Evolutionary conservation across 2,888 invertebrate species (phyloP).

Genomic region (Scrobipalpa atriplicella): DNA sequence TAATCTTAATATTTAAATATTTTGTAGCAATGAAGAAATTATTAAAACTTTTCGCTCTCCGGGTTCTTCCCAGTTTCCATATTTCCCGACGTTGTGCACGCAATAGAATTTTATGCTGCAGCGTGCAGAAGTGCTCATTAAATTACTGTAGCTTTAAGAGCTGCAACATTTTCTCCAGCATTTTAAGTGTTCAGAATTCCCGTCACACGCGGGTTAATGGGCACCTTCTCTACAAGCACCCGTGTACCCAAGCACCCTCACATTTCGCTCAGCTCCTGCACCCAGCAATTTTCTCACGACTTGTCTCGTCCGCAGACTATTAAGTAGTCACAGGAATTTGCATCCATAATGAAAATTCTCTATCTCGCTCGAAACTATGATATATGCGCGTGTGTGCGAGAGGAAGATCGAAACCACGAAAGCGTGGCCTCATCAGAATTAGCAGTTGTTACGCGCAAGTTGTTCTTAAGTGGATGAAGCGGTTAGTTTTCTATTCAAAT

Average conservation of each 20-base stretch:
- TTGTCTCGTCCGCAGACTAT: conserved; percentile 58
- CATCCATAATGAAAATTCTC: conserved; percentile 57
- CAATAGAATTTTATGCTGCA: conserved; percentile 10
- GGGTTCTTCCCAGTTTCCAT: not conserved
- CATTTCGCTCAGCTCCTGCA: conserved; percentile 37
- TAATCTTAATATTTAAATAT: not conserved
- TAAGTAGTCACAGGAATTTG: conserved; percentile 68
- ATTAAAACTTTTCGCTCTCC: not conserved
- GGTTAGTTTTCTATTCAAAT: conserved; percentile 26
- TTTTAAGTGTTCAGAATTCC: conserved; percentile 21
- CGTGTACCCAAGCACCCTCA: conserved; percentile 4
- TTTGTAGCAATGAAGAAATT: not conserved
- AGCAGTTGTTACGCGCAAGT: conserved; percentile 32
- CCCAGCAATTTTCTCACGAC: conserved; percentile 65
- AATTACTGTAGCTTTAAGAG: conserved; percentile 20
- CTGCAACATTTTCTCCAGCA: conserved; percentile 19
- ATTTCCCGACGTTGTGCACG: not conserved
- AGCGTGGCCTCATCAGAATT: conserved; percentile 46
- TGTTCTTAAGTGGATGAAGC: conserved; percentile 28
- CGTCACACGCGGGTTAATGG: conserved; percentile 19
- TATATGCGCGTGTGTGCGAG: conserved; percentile 42
- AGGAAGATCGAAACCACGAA: conserved; percentile 53
- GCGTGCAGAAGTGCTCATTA: conserved; percentile 21
- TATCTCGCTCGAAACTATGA: conserved; percentile 48
- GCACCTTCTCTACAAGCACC: conserved; percentile 14